Base-by-base conservation (phyloP, 2,113 vertebrate species). In the Orycteropus afer region DNA sequence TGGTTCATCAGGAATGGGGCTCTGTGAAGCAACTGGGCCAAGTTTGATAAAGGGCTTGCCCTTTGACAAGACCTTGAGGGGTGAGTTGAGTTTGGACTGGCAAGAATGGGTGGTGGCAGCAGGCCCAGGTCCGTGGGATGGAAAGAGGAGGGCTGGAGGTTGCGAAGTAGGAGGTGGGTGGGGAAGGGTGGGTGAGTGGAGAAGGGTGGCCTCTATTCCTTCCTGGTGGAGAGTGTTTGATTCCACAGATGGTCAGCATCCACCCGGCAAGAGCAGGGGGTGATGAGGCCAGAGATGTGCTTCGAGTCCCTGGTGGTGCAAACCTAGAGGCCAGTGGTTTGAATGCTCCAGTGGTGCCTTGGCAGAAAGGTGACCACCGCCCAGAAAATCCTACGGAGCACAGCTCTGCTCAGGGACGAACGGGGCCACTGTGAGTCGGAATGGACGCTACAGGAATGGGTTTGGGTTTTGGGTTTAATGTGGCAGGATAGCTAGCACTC, bases 1-100 rank as follows among this genome's bases (percentile, higher is more conserved):
- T 37, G 34, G 3, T 18, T 7, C 0, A 67, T n/a, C 34, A 17
- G 71, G n/a, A 23, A 2, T 0, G 0, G 0, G 6, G 10, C 6
- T 77, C 47, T n/a, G 15, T 11, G 6, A 25, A 25, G 20, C 61
- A 65, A 11, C 61, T 34, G 4, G 10, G 22, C 63, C 59, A 6
- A 10, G 10, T 18, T 34, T 11, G 1, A 0, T 0, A 4, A 23
- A 29, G 23, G 15, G 1, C 0, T 4, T 82, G 76, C 8, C 14
- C 40, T 90, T n/a, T 5, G 57, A n/a, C 59, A 11, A 9, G 51
- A 25, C 53, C 63, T n/a, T 47, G 77, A 0, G 12, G 4, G 2
- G 34, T 4, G 32, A 34, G 63, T 13, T 0, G 14, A 18, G 45
- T n/a, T 5, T 27, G 27, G 37, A 22, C 29, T 13, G 5, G 42